A percentile compares a stretch with the other conserved stretches of the same genome.
These are phyloP conservation scores for Orthosia gracilis DNA, from an alignment of 2,888 invertebrate species.

Conservation along the genomic window DNA sequence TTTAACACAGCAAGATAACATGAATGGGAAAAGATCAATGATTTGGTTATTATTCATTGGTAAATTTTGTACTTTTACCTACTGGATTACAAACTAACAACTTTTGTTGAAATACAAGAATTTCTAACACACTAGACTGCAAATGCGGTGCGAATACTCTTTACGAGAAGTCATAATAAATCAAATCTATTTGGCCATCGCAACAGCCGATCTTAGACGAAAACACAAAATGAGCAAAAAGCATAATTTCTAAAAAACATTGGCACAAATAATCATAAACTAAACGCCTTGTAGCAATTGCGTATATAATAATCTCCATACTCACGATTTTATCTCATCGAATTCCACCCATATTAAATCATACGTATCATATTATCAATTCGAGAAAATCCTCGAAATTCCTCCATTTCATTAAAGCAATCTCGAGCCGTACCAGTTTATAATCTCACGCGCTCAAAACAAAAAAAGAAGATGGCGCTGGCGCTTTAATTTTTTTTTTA, in stretches of 20 bases:
- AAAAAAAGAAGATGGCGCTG: slow-evolving; percentile 67
- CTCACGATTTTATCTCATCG: slow-evolving; percentile 2
- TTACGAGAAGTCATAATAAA: not conserved
- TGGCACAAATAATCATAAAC: not conserved
- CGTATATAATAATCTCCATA: slow-evolving; percentile 14
- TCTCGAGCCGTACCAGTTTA: slow-evolving; percentile 35
- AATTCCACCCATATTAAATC: slow-evolving; percentile 35
- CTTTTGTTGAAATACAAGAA: not conserved
- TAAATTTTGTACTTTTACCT: not conserved
- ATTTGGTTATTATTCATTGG: too few species aligned
- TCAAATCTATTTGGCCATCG: not conserved
- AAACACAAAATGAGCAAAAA: too few species aligned
- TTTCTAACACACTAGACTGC: not conserved
- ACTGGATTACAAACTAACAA: not conserved
- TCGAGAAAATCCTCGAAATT: slow-evolving; percentile 42
- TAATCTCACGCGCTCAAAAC: slow-evolving; percentile 61
- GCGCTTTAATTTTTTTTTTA: slow-evolving; percentile 80
- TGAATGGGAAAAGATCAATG: not conserved
- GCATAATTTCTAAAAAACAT: not conserved
- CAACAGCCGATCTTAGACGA: not conserved
- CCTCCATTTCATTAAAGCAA: slow-evolving; percentile 52
- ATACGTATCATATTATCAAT: slow-evolving; percentile 31
- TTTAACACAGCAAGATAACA: not conserved
- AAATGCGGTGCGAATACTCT: not conserved
- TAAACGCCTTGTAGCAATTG: not conserved